These are phyloP conservation scores for Torymus tubicola DNA, from an alignment of 2,888 invertebrate genomes.

Conservation along the genomic window DNA sequence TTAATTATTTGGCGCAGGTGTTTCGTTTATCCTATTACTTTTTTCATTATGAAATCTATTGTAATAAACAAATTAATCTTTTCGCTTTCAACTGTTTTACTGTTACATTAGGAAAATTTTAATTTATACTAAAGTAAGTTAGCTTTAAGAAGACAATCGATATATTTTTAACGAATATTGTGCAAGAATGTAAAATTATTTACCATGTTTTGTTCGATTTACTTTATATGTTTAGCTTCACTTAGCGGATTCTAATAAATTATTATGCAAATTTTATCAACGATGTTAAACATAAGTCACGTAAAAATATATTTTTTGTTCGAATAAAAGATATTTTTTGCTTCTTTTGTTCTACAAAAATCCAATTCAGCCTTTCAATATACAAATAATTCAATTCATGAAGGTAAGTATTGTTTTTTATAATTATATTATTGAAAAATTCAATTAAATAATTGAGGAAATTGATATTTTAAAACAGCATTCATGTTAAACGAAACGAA, in stretches of 20 bases:
- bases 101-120: no score
- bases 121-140: constrained; percentile 13
- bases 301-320: constrained; percentile 43
- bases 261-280: constrained; percentile 33
- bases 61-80: not conserved
- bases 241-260: constrained; percentile 25
- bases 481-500: no score
- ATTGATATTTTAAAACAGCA: no score
- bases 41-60: not conserved
- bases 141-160: constrained; percentile 38
- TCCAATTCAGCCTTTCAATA: no score
- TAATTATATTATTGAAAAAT: no score
- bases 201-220: not conserved
- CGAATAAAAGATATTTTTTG: constrained; percentile 7
- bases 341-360: not conserved
- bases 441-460: no score
- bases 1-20: not conserved
- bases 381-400: no score
- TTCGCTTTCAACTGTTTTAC: no score
- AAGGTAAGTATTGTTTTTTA: no score
- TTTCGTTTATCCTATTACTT: not conserved
- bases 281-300: constrained; percentile 33
- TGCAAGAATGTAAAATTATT: constrained; percentile 5
- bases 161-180: constrained; percentile 27
- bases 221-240: constrained; percentile 17